Evolutionary conservation across 2,113 vertebrate genomes (phyloP).

Genomic region (Laticauda colubrina): DNA sequence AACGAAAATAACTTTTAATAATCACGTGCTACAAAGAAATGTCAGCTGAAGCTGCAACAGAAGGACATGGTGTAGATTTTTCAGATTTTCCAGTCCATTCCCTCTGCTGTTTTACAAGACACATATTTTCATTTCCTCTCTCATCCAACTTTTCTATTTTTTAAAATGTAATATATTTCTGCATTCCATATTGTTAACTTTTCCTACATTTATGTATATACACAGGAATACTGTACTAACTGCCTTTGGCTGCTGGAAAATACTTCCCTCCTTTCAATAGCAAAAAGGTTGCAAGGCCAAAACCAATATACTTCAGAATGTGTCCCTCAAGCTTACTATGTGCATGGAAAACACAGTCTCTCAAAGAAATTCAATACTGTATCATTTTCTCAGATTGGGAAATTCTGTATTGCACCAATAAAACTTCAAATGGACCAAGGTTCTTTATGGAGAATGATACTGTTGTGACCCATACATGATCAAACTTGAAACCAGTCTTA

Average conservation of each 20-base stretch:
- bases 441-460: background rate
- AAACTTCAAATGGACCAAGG: background rate
- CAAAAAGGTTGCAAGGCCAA: background rate
- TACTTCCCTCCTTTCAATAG: background rate
- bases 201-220: background rate
- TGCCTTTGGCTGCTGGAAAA: background rate
- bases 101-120: background rate
- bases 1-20: background rate
- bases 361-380: background rate
- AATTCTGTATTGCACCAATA: background rate
- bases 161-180: background rate
- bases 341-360: background rate
- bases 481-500: background rate
- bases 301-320: background rate
- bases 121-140: background rate
- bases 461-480: background rate
- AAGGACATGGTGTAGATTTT: background rate
- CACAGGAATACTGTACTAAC: background rate
- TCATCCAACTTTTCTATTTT: background rate
- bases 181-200: background rate
- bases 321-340: background rate
- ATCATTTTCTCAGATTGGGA: background rate
- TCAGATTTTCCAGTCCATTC: background rate
- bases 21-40: background rate
- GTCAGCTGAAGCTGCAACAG: background rate